Percentiles rank a stretch among this genome's conserved stretches.
These are phyloP conservation scores for Ferdinandea cuprea DNA, from an alignment of 2,888 invertebrate species.

Conservation along the genomic window DNA sequence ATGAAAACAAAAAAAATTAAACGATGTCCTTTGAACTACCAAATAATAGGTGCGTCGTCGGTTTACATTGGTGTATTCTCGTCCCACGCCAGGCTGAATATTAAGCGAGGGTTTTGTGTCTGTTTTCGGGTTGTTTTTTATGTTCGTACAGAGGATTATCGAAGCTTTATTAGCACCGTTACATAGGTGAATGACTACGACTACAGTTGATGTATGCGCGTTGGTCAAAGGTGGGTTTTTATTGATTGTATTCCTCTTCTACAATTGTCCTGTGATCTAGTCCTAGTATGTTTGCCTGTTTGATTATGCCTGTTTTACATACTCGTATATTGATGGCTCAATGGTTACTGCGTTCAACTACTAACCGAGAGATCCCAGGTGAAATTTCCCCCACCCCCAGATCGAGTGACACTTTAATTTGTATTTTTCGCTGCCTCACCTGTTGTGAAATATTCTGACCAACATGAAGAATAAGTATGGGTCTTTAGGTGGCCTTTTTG, in stretches of 20 bases:
- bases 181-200: slow-evolving; percentile 47
- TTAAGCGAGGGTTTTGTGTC: too few relatives aligned
- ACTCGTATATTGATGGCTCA: too few relatives aligned
- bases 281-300: not conserved
- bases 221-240: slow-evolving; percentile 33
- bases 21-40: slow-evolving; percentile 25
- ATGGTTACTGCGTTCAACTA: too few relatives aligned
- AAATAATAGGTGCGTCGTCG: slow-evolving; percentile 47
- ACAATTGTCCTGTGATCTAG: too few relatives aligned
- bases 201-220: not conserved
- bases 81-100: slow-evolving; percentile 6
- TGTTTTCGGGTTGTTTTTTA: slow-evolving; percentile 22
- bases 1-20: not conserved
- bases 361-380: too few relatives aligned
- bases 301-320: not conserved
- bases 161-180: slow-evolving; percentile 38
- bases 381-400: too few relatives aligned
- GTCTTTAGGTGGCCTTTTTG: too few relatives aligned
- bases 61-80: slow-evolving; percentile 32
- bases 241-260: slow-evolving; percentile 28
- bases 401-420: too few relatives aligned
- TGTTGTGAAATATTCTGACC: too few relatives aligned
- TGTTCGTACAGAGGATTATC: slow-evolving; percentile 39
- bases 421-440: too few relatives aligned
- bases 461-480: too few relatives aligned